phyloP scores from a whole-genome alignment of 2,797 vertebrate genomes.

The Fratercula arctica region DNA sequence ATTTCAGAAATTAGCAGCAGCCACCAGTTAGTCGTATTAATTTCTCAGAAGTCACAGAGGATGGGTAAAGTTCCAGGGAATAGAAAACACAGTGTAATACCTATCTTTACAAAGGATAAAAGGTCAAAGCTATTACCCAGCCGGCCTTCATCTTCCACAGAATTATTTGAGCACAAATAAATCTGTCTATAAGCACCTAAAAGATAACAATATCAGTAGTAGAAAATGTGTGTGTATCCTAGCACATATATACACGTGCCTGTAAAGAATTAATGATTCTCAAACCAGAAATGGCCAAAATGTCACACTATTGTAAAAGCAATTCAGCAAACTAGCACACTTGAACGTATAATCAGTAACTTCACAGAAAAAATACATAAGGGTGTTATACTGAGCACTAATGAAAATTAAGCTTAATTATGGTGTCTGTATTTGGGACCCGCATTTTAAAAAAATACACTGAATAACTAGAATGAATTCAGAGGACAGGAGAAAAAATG shows the following conservation, averaged over 20 bases:
- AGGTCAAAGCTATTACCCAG: not conserved
- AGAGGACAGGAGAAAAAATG: not conserved
- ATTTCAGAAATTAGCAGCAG: slow-evolving; percentile 27
- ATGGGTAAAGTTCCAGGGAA: not conserved
- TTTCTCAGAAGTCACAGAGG: slow-evolving; percentile 19
- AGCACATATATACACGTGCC: not conserved
- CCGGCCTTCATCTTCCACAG: not conserved
- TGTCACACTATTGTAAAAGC: not conserved
- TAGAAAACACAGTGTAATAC: not conserved
- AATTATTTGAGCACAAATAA: not conserved
- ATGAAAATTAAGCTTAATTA: slow-evolving; percentile 59
- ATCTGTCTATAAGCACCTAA: not conserved
- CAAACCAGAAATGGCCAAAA: not conserved
- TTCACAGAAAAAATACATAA: not conserved
- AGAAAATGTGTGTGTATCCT: not conserved
- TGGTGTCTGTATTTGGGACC: not conserved
- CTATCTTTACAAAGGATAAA: not conserved
- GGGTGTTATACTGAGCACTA: slow-evolving; percentile 23
- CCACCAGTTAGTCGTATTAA: not conserved
- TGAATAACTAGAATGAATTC: slow-evolving; percentile 6
- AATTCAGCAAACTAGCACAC: not conserved
- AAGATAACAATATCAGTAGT: not conserved
- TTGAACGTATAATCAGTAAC: slow-evolving; percentile 18
- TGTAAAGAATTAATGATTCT: not conserved
- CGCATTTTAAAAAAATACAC: not conserved